Conservation (phyloP, 2,797 vertebrate genomes). For the Allobates femoralis region DNA sequence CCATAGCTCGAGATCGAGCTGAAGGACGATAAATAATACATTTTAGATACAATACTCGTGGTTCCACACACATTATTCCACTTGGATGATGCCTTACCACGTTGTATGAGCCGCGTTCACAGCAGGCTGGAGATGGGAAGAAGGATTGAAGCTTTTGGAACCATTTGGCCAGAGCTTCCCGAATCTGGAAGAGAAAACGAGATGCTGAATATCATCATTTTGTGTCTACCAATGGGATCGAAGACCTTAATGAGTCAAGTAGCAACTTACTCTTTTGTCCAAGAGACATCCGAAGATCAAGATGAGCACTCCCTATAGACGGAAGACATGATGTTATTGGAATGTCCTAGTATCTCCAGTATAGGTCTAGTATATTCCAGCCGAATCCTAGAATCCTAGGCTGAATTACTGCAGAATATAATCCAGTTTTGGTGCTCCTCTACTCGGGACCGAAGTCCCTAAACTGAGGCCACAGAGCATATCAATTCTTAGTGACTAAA, state of each 20-base stretch:
- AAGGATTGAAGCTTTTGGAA: slow-evolving; percentile 19
- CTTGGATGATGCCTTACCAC: background rate
- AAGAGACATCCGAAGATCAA: slow-evolving; percentile 69
- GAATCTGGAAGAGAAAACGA: slow-evolving; percentile 61
- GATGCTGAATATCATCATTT: background rate
- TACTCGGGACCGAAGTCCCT: no score
- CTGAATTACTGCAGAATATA: no score
- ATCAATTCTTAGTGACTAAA: no score
- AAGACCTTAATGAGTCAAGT: background rate
- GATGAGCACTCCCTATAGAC: slow-evolving; percentile 70
- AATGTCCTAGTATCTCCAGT: no score
- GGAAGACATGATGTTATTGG: background rate
- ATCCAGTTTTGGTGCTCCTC: no score
- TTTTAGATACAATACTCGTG: no score
- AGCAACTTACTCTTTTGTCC: slow-evolving; percentile 70
- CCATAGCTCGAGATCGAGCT: no score
- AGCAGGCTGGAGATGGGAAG: background rate
- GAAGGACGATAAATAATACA: no score
- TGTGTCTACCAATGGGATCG: no score
- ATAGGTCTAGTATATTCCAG: no score
- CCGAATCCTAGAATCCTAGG: no score
- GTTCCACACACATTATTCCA: background rate
- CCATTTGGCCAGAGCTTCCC: slow-evolving; percentile 59
- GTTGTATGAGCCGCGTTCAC: background rate
- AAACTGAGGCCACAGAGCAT: no score